Evolutionary conservation across 2,113 vertebrate species (phyloP).

Genomic region (Tapirus terrestris): DNA sequence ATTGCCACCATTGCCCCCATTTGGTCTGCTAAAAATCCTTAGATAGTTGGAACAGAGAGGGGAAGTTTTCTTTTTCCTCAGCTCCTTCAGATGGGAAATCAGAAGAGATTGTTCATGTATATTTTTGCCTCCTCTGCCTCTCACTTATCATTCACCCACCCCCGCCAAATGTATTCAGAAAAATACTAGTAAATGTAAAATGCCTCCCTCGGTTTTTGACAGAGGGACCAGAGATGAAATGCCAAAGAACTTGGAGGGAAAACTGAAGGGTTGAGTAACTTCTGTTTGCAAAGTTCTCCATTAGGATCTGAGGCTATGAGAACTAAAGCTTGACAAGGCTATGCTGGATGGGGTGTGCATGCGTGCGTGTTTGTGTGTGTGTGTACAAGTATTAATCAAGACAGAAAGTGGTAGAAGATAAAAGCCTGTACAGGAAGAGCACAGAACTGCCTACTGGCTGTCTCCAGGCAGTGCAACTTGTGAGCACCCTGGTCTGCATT

Average conservation of each 20-base stretch:
- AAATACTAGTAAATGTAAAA: slow-evolving; percentile 2
- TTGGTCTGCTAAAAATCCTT: slow-evolving; percentile 8
- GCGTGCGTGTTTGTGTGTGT: too few species aligned
- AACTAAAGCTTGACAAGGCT: not conserved
- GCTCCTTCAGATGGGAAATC: not conserved
- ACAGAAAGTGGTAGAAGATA: not conserved
- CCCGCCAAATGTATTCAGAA: not conserved
- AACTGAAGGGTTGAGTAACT: not conserved
- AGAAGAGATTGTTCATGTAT: not conserved
- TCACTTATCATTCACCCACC: not conserved
- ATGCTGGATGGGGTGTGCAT: not conserved
- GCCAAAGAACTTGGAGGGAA: not conserved
- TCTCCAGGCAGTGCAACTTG: not conserved
- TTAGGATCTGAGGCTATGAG: not conserved
- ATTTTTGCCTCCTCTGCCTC: not conserved
- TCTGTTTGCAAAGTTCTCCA: slow-evolving; percentile 9
- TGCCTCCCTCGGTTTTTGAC: slow-evolving; percentile 21
- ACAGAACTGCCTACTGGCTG: not conserved
- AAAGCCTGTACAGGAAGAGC: not conserved
- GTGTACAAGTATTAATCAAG: not conserved
- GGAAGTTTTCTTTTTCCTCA: not conserved
- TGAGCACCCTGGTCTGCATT: not conserved
- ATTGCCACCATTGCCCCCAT: not conserved
- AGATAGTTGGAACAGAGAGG: not conserved
- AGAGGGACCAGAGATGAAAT: not conserved